A percentile compares a stretch with the other conserved stretches of the same genome.
phyloP scores from a whole-genome alignment of 2,113 vertebrate species.

The Ivindomyrus marchei region DNA sequence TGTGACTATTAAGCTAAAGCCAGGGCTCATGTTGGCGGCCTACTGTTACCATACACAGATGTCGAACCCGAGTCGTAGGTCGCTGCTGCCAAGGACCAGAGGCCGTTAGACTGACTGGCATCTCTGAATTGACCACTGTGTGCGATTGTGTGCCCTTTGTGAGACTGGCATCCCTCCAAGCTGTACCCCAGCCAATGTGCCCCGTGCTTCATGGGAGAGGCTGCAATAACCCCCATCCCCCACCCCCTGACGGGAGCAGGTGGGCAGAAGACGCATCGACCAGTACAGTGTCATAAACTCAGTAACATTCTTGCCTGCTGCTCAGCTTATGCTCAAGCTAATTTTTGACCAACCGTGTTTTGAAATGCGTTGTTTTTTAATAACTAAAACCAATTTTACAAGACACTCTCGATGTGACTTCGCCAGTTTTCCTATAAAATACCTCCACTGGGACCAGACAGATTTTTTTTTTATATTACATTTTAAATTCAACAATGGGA shows the following conservation, averaged over 20 bases:
- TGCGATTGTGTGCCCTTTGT: background rate
- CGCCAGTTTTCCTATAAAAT: conserved; percentile 15
- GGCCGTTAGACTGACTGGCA: background rate
- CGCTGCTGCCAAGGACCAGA: background rate
- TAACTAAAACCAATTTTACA: background rate
- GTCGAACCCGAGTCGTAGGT: background rate
- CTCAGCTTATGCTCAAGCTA: background rate
- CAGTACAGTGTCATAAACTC: background rate
- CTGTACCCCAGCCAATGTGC: background rate
- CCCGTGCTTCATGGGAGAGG: background rate
- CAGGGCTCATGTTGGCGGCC: background rate
- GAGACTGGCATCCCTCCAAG: background rate
- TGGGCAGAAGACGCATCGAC: background rate
- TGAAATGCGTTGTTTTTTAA: background rate
- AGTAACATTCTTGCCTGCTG: background rate
- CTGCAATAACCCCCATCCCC: background rate
- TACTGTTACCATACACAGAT: background rate
- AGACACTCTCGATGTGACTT: background rate
- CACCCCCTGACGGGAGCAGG: background rate
- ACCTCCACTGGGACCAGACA: background rate
- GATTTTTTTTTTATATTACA: conserved; percentile 19
- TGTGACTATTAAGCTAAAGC: background rate
- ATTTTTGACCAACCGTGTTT: background rate
- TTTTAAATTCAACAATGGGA: conserved; percentile 15
- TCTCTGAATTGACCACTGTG: background rate